Conservation (phyloP, 1,140 invertebrate species). For the Antheraea pernyi region DNA sequence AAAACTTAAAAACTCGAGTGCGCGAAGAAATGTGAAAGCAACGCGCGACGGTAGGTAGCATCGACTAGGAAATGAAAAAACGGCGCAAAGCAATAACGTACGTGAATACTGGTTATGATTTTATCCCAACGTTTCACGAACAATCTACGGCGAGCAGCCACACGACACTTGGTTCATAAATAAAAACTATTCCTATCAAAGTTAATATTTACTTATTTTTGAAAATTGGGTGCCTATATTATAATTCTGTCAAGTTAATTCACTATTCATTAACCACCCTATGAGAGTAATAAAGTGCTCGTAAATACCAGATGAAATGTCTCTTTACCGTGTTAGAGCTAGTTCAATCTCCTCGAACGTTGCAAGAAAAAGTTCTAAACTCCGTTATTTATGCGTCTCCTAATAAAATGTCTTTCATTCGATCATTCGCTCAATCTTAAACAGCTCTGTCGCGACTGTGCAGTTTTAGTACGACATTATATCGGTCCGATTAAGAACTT, state of each 20-base stretch:
- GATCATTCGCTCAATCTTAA: not conserved
- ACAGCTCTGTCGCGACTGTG: not conserved
- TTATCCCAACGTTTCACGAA: too few relatives aligned
- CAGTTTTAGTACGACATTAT: not conserved
- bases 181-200: too few relatives aligned
- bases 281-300: not conserved
- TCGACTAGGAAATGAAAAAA: too few relatives aligned
- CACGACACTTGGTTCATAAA: too few relatives aligned
- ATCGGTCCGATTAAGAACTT: not conserved
- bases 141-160: too few relatives aligned
- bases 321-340: not conserved
- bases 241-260: not conserved
- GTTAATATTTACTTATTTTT: too few relatives aligned
- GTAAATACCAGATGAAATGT: conserved; percentile 3
- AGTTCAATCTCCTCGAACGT: not conserved
- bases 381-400: not conserved
- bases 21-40: too few relatives aligned
- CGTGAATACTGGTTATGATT: too few relatives aligned
- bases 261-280: not conserved
- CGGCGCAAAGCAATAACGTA: too few relatives aligned
- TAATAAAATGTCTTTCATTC: conserved; percentile 3
- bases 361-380: not conserved
- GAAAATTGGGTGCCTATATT: too few relatives aligned
- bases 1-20: too few relatives aligned
- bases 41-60: too few relatives aligned